These are phyloP conservation scores for pig (Sus scrofa) DNA, from an alignment of 2,113 vertebrate genomes.

Conservation along the genomic window DNA sequence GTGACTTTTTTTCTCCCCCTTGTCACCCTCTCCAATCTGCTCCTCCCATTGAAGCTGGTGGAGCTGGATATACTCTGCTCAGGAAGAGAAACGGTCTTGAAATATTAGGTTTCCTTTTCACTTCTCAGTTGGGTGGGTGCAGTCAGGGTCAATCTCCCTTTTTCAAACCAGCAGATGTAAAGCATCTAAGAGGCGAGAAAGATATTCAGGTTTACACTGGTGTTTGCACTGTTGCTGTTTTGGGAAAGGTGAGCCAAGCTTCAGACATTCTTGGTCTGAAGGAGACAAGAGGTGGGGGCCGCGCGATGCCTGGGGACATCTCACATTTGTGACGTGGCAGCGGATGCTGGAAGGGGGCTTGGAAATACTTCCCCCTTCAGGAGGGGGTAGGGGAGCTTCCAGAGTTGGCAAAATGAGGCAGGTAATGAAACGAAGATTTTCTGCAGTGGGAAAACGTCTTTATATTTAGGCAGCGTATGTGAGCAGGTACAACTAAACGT, in stretches of 20 bases:
- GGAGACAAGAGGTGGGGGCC: background rate
- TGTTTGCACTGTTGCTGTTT: background rate
- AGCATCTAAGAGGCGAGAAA: background rate
- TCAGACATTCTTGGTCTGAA: background rate
- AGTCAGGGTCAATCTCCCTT: background rate
- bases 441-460: background rate
- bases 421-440: background rate
- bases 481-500: background rate
- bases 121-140: background rate
- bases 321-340: background rate
- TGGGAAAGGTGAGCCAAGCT: constrained; percentile 33
- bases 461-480: background rate
- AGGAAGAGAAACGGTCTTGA: background rate
- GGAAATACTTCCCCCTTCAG: background rate
- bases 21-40: background rate
- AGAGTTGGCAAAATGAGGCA: background rate
- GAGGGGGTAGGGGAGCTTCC: too few species aligned
- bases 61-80: background rate
- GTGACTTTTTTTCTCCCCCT: rapidly evolving
- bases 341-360: background rate
- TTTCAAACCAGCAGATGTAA: background rate
- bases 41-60: background rate
- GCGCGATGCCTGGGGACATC: background rate
- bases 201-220: background rate
- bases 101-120: background rate